Evolutionary conservation across 2,797 vertebrate species (phyloP).

Genomic region (Sarcophilus harrisii): DNA sequence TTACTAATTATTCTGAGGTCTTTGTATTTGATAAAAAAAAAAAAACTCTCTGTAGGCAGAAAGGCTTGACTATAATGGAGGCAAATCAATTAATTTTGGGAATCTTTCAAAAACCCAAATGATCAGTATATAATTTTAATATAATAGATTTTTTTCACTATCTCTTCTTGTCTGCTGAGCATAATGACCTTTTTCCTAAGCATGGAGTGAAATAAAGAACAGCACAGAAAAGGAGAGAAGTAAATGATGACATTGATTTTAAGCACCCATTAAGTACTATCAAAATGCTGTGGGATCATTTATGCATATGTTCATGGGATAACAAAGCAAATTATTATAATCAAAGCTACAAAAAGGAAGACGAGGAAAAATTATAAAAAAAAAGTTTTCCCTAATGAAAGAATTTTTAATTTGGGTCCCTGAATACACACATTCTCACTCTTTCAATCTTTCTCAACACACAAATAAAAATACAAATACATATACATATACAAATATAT

Average conservation of each 20-base stretch:
- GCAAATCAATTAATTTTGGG: constrained; percentile 52
- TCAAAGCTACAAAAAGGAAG: constrained; percentile 43
- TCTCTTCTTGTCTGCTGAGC: constrained; percentile 44
- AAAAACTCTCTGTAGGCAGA: constrained; percentile 6
- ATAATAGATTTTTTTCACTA: constrained; percentile 56
- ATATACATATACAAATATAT: not conserved
- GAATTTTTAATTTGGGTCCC: constrained; percentile 10
- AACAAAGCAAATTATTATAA: constrained; percentile 58
- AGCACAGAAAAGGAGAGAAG: constrained; percentile 14
- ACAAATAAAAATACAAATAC: no score
- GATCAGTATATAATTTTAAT: constrained; percentile 62
- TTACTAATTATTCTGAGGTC: constrained; percentile 49
- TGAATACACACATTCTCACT: no score
- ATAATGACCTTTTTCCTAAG: constrained; percentile 52
- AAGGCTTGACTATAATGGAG: constrained; percentile 26
- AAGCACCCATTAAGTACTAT: constrained; percentile 46
- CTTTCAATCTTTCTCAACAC: no score
- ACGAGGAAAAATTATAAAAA: constrained; percentile 59
- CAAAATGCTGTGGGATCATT: constrained; percentile 30
- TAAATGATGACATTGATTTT: constrained; percentile 49
- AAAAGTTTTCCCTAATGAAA: not conserved
- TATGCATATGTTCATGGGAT: constrained; percentile 63
- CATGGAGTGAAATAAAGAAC: constrained; percentile 52
- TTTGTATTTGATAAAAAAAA: constrained; percentile 32
- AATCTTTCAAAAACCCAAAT: constrained; percentile 63